Evolutionary conservation across 1,140 invertebrate genomes (phyloP), one percentile per base, ranked within the genome.

Genomic region (Drosophila chauvacae): DNA sequence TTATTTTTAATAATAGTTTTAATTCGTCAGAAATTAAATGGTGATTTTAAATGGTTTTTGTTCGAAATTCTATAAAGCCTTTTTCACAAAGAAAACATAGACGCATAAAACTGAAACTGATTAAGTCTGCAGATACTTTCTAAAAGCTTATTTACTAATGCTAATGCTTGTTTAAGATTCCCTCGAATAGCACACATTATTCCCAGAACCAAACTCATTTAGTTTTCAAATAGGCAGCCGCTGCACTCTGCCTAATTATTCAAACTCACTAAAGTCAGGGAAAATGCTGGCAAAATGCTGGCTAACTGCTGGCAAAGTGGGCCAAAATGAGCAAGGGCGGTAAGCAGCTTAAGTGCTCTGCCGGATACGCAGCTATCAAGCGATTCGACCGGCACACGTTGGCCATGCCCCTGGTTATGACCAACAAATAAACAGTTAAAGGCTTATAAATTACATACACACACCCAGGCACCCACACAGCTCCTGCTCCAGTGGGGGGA

Each of bases 371-470:
- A 81, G 70, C 70, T 73, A 42, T 44, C 35, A 50, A 58, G 50
- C 16, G 50, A 74, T 58, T 68, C 45, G 42, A 50, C 55, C 39
- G 57, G 59, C 14, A 44, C 55, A 68, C 56, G 57, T 51, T 53
- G 23, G 23, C 35, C 51, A 37, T n/a, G 18, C 53, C 37, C 14
- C 53, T 26, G 56, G 56, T 61, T 61, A 42, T 75, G 72, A 23
- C 30, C 44, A 61, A 28, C 64, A 85, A 79, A 86, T 85, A 76
- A 86, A 79, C 75, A 87, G 79, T 86, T 86, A 72, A 73, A 68
- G 66, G 80, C 70, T 86, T 86, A 87, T 77, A 77, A 73, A 66
- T 63, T 59, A 69, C 76, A 57, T 48, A 74, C 30, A 61, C 28
- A 57, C 57, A 39, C 20, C 41, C 26, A n/a, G 37, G 57, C 28